These are phyloP conservation scores for Bombus cullumanus DNA, from an alignment of 1,140 invertebrate genomes.

Conservation along the genomic window DNA sequence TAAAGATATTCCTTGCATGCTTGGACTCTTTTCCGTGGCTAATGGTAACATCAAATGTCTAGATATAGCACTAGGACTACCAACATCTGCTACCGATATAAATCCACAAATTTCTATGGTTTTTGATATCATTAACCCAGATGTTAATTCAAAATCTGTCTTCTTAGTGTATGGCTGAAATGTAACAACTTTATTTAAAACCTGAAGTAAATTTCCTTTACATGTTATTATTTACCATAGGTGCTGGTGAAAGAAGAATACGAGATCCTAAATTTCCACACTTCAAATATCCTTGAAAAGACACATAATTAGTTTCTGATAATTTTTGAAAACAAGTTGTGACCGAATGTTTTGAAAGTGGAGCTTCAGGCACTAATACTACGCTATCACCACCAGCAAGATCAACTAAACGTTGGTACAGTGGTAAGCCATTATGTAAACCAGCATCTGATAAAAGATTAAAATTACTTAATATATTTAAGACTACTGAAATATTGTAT, in stretches of 20 bases:
- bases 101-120: slow-evolving; percentile 92
- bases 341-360: slow-evolving; percentile 84
- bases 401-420: slow-evolving; percentile 83
- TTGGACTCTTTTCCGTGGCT: slow-evolving; percentile 83
- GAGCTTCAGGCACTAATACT: slow-evolving; percentile 86
- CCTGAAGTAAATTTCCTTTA: not conserved
- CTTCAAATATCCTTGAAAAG: slow-evolving; percentile 89
- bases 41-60: slow-evolving; percentile 94
- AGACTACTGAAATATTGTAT: slow-evolving; percentile 27
- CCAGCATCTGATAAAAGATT: slow-evolving; percentile 69
- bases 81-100: slow-evolving; percentile 91
- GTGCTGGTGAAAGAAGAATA: slow-evolving; percentile 90
- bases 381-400: slow-evolving; percentile 87
- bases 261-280: slow-evolving; percentile 91
- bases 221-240: slow-evolving; percentile 82
- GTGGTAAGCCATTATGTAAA: slow-evolving; percentile 70
- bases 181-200: not conserved
- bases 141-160: slow-evolving; percentile 86
- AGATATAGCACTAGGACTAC: slow-evolving; percentile 96
- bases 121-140: slow-evolving; percentile 85
- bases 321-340: slow-evolving; percentile 88
- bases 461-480: slow-evolving; percentile 20
- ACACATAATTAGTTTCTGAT: slow-evolving; percentile 90
- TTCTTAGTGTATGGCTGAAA: slow-evolving; percentile 85
- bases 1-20: slow-evolving; percentile 84